Conservation (phyloP, 2,888 invertebrate species). For the Caenorhabditis angaria region DNA sequence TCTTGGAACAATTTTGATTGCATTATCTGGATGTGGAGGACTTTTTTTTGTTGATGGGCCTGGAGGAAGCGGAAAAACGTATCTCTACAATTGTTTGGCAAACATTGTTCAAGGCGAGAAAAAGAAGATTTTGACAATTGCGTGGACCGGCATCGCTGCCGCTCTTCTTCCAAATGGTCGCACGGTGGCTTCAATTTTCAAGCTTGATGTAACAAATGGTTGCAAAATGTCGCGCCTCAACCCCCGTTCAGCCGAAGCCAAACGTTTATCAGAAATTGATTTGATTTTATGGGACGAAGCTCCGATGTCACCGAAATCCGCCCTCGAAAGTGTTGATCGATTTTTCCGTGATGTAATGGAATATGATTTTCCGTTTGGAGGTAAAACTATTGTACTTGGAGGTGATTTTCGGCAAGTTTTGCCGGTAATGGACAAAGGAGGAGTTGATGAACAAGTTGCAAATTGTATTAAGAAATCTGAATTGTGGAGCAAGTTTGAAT, state of each 20-base stretch:
- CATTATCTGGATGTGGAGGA: not conserved
- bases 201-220: conserved; percentile 11
- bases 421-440: conserved; percentile 23
- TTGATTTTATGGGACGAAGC: conserved; percentile 18
- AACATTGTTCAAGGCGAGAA: conserved; percentile 67
- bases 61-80: conserved; percentile 74
- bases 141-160: conserved; percentile 43
- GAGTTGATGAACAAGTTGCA: conserved; percentile 8
- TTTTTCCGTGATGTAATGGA: conserved; percentile 25
- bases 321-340: conserved; percentile 21
- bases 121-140: conserved; percentile 15
- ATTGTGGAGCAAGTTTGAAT: conserved; percentile 15
- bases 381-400: conserved; percentile 24
- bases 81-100: conserved; percentile 72
- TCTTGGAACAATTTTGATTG: conserved; percentile 6
- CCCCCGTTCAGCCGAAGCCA: not conserved
- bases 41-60: conserved; percentile 73
- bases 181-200: conserved; percentile 27
- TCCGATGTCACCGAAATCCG: conserved; percentile 23
- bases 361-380: conserved; percentile 28
- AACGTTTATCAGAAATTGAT: not conserved
- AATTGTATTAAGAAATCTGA: conserved; percentile 17
- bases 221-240: not conserved
- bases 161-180: conserved; percentile 35
- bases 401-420: conserved; percentile 41